Base-by-base conservation (phyloP, 1,140 invertebrate species). In the Eurosta solidaginis region DNA sequence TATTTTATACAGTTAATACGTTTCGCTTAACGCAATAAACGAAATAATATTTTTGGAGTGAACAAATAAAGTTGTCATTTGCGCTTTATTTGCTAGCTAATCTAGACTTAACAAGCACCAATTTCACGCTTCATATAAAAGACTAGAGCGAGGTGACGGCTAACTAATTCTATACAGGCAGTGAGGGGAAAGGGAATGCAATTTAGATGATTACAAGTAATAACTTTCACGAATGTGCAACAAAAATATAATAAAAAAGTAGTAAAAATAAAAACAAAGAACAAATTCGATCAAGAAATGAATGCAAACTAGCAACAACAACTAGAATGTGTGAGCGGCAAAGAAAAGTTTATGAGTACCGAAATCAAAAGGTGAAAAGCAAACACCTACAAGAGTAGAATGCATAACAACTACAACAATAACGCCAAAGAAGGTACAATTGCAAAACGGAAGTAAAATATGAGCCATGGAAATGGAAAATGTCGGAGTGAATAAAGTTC, bases 1-100 rank as follows among this genome's bases (percentile, higher is more conserved):
- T 68, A 68, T 68, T 68, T 68, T 68, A 68, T 68, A 20, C n/a
- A 68, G n/a, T n/a, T n/a, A 40, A 68, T 68, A n/a, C 59, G 40
- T 68, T 68, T 68, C 17, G 6, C 27, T 68, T 68, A 68, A 40
- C 59, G 59, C 33, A 59, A 17, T 36, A 3, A 12, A 14, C 54
- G 17, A 40, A n/a, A n/a, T n/a, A n/a, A 20, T 9, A 40, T 68
- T 68, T 68, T 68, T 17, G 22, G 59, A 68, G 59, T 68, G 59
- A 68, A 68, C n/a, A n/a, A 68, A 68, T 68, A 68, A 68, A 68
- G 17, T 36, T 17, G 59, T 42, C 59, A 68, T 68, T 68, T 68
- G 40, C 59, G 29, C 29, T 68, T 36, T 68, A 68, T 68, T 68
- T 68, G 7, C 59, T 33, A 68, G 59, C 59, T 68, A 68, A 68